These are phyloP conservation scores for Drosophila carrolli DNA, from an alignment of 1,140 invertebrate genomes.

Conservation along the genomic window DNA sequence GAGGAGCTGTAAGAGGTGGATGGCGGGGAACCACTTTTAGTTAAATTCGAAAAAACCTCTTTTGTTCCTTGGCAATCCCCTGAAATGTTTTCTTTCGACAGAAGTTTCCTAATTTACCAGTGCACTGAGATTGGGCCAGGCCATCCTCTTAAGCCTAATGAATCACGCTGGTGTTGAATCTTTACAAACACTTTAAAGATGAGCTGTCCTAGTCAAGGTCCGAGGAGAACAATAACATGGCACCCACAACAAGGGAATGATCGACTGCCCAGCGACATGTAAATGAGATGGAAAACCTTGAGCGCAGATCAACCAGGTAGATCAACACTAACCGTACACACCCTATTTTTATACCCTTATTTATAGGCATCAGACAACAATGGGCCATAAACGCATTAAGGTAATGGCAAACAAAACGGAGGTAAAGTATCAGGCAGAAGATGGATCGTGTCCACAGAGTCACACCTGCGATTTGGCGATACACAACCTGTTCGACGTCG, in stretches of 20 bases:
- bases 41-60: conserved; percentile 33
- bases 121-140: conserved; percentile 5
- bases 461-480: conserved; percentile 23
- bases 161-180: conserved; percentile 8
- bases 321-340: conserved; percentile 47
- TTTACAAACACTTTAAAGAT: background rate
- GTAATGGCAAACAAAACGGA: conserved; percentile 33
- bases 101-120: conserved; percentile 34
- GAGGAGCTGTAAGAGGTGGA: conserved; percentile 7
- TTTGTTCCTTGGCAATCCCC: conserved; percentile 60
- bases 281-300: conserved; percentile 70
- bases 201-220: conserved; percentile 35
- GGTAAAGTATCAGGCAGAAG: conserved; percentile 6
- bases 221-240: conserved; percentile 8
- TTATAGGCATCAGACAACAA: conserved; percentile 55
- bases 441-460: conserved; percentile 10
- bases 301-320: conserved; percentile 38
- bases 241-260: conserved; percentile 23
- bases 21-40: conserved; percentile 14
- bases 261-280: conserved; percentile 25
- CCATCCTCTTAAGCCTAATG: conserved; percentile 10
- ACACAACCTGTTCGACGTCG: conserved; percentile 27
- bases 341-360: conserved; percentile 18
- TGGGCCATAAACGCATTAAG: conserved; percentile 66
- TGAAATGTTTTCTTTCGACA: conserved; percentile 64